These are phyloP conservation scores for Tenrec ecaudatus DNA, from an alignment of 2,113 vertebrate genomes.

Conservation along the genomic window DNA sequence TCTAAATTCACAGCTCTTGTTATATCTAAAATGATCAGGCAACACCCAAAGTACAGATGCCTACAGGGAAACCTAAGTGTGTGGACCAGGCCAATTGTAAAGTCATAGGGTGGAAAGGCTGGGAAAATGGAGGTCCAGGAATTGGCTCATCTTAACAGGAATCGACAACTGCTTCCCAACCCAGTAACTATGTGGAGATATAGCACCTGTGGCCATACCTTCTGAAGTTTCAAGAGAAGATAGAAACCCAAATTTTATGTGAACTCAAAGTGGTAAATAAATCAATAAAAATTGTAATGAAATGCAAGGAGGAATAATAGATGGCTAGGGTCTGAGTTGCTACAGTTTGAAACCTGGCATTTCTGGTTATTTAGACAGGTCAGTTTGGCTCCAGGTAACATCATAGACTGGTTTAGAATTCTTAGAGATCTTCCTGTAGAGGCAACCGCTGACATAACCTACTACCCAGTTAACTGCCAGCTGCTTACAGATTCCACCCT, in stretches of 20 bases:
- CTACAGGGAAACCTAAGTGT: slow-evolving; percentile 1
- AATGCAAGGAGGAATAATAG: neutral
- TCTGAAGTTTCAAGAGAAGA: neutral
- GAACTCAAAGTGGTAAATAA: neutral
- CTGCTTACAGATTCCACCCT: too few species aligned
- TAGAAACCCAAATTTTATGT: neutral
- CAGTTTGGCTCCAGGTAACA: too few species aligned
- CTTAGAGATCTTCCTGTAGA: too few species aligned
- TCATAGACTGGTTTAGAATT: too few species aligned
- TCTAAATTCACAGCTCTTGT: neutral
- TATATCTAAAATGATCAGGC: slow-evolving; percentile 38
- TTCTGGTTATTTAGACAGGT: too few species aligned
- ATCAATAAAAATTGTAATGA: neutral
- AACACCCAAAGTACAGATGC: slow-evolving; percentile 20
- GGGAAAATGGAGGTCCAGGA: too few species aligned
- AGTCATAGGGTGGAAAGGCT: neutral
- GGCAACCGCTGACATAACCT: too few species aligned
- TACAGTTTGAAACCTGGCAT: neutral
- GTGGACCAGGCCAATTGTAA: neutral
- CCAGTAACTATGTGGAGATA: neutral
- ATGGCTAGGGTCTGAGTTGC: neutral
- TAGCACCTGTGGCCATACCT: neutral
- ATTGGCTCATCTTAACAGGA: neutral
- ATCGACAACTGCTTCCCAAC: neutral
- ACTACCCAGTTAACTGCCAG: too few species aligned